A percentile compares a stretch with the other conserved stretches of the same genome.
Conservation (phyloP, 2,888 invertebrate species). For the Timema cristinae region DNA sequence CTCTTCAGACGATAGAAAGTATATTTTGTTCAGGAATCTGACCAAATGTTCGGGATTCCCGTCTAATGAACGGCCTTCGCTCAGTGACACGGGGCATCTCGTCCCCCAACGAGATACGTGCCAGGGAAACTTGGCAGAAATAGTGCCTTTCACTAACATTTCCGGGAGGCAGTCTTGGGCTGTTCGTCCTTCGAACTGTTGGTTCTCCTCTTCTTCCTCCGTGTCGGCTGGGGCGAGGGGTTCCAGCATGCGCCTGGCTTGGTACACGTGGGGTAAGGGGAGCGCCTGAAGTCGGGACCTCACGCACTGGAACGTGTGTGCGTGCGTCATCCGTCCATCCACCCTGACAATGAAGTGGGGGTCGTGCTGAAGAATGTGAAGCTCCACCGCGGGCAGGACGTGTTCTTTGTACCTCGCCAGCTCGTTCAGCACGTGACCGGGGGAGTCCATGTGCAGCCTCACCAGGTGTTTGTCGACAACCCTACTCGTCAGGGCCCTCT, state of each 20-base stretch:
- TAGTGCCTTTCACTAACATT: background rate
- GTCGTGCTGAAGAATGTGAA: background rate
- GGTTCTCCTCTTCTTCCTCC: background rate
- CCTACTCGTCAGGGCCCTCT: too few relatives aligned
- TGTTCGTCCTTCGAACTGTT: background rate
- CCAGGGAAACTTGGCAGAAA: background rate
- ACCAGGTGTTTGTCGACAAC: constrained; percentile 1
- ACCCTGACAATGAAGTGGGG: background rate
- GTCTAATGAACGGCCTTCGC: background rate
- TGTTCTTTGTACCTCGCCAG: background rate
- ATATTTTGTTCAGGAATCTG: constrained; percentile 7
- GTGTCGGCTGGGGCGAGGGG: background rate
- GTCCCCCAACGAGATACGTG: constrained; percentile 10
- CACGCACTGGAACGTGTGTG: background rate
- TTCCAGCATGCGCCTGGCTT: background rate
- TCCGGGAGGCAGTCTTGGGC: background rate
- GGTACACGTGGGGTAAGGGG: background rate
- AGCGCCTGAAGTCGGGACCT: background rate
- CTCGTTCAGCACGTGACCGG: background rate
- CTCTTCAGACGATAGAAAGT: background rate
- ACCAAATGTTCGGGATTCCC: background rate
- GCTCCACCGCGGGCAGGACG: background rate
- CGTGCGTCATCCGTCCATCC: background rate
- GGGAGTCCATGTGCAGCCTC: background rate
- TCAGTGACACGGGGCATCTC: constrained; percentile 6